Evolutionary conservation across 1,140 invertebrate genomes (phyloP).

Genomic region (Conopomorpha cramerella): DNA sequence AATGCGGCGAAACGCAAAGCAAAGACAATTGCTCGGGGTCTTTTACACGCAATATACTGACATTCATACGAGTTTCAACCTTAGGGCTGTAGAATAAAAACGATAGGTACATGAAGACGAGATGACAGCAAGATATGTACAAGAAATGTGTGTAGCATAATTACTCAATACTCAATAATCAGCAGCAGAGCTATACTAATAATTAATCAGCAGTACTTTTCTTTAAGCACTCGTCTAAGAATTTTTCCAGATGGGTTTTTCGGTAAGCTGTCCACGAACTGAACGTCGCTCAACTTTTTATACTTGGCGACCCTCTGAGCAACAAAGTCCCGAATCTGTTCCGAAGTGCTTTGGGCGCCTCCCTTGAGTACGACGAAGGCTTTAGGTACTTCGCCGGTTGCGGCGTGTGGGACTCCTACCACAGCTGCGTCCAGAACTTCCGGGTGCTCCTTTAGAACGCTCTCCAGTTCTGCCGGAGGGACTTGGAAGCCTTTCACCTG

Average conservation of each 20-base stretch:
- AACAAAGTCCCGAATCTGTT: conserved; percentile 40
- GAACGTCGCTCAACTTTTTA: conserved; percentile 54
- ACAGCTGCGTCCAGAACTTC: conserved; percentile 73
- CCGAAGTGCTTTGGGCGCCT: conserved; percentile 12
- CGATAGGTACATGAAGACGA: no score
- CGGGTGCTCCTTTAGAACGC: conserved; percentile 68
- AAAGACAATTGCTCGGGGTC: no score
- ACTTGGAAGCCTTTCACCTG: conserved; percentile 65
- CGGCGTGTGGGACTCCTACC: conserved; percentile 70
- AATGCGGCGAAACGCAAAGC: no score
- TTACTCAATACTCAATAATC: no score
- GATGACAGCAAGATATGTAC: no score
- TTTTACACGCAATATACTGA: no score
- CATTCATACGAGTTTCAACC: no score
- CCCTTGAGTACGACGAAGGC: conserved; percentile 61
- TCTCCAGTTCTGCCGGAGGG: conserved; percentile 78
- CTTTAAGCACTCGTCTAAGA: conserved; percentile 58
- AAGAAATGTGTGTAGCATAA: no score
- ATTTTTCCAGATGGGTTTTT: conserved; percentile 73
- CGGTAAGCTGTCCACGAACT: conserved; percentile 63
- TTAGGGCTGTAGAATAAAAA: no score
- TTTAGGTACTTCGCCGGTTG: conserved; percentile 69
- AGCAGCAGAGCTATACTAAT: no score
- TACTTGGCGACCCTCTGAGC: conserved; percentile 40
- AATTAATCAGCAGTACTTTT: conserved; percentile 14